Conservation (phyloP, 2,113 vertebrate genomes). For the Puffinus mauretanicus region DNA sequence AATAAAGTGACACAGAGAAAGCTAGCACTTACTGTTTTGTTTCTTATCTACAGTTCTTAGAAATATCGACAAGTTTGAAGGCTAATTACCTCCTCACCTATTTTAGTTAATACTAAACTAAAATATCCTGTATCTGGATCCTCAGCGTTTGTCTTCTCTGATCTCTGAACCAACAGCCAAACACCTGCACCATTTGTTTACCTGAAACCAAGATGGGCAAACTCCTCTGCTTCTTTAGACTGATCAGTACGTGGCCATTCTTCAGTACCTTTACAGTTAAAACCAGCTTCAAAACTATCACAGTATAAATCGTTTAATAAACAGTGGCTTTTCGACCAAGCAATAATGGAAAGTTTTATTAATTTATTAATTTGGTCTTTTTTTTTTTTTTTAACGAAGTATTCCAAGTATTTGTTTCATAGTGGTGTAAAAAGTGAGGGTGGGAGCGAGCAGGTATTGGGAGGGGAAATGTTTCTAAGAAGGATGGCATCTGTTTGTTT, state of each 20-base stretch:
- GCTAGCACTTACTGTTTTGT: background rate
- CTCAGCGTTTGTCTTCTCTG: background rate
- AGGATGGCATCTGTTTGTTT: background rate
- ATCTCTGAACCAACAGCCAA: background rate
- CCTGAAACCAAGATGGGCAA: background rate
- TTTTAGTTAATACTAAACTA: background rate
- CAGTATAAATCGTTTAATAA: accelerated
- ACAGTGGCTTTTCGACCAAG: background rate
- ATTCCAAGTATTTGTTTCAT: background rate
- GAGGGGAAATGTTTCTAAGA: background rate
- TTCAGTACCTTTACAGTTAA: background rate
- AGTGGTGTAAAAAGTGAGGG: background rate
- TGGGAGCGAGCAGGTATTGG: background rate
- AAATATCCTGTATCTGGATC: background rate
- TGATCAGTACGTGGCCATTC: accelerated
- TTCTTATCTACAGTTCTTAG: background rate
- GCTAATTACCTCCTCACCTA: background rate
- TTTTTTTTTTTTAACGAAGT: background rate
- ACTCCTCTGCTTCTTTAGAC: background rate
- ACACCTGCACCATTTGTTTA: background rate
- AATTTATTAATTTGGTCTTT: background rate
- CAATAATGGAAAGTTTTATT: background rate
- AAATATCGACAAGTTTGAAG: background rate
- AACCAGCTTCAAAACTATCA: background rate
- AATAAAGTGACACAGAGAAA: background rate